Percentiles rank a stretch among this genome's conserved stretches.
phyloP scores from a whole-genome alignment of 2,888 invertebrate genomes.

The Allophyes oxyacanthae region DNA sequence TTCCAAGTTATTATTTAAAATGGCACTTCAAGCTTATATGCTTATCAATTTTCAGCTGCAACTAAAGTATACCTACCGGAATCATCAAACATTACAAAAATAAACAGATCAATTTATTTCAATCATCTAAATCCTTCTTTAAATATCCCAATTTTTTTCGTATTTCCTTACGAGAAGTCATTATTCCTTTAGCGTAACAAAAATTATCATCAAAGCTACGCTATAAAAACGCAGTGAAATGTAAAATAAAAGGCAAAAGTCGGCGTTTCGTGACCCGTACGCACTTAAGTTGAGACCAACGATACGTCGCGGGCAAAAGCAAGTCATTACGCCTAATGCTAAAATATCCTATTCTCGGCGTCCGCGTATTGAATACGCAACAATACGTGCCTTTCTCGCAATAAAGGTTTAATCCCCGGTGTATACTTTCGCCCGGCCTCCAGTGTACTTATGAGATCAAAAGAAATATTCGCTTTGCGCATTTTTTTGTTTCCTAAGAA shows the following conservation, averaged over 20 bases:
- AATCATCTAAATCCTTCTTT: slow-evolving; percentile 2
- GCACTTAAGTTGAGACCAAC: slow-evolving; percentile 53
- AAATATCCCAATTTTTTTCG: slow-evolving; percentile 29
- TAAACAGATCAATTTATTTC: slow-evolving; percentile 6
- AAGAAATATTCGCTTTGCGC: slow-evolving; percentile 50
- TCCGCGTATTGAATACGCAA: slow-evolving; percentile 59
- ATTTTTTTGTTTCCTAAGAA: slow-evolving; percentile 41
- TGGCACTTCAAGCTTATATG: neutral
- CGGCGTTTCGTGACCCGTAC: slow-evolving; percentile 40
- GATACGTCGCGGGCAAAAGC: slow-evolving; percentile 47
- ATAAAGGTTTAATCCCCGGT: slow-evolving; percentile 57
- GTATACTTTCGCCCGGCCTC: slow-evolving; percentile 54
- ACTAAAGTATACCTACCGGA: neutral
- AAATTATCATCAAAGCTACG: slow-evolving; percentile 46
- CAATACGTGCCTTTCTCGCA: slow-evolving; percentile 55
- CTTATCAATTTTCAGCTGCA: too few relatives aligned
- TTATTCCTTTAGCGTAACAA: slow-evolving; percentile 35
- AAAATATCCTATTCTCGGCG: slow-evolving; percentile 55
- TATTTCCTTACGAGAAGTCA: slow-evolving; percentile 32
- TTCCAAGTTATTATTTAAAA: too few relatives aligned
- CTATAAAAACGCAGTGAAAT: slow-evolving; percentile 38
- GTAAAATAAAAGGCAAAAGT: slow-evolving; percentile 47
- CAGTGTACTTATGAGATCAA: slow-evolving; percentile 63
- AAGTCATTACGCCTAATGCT: slow-evolving; percentile 60
- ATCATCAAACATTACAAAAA: neutral